Evolutionary conservation across 2,888 invertebrate genomes (phyloP), one percentile per base, ranked within the genome.

Genomic region (Sphaeridia pumilis): DNA sequence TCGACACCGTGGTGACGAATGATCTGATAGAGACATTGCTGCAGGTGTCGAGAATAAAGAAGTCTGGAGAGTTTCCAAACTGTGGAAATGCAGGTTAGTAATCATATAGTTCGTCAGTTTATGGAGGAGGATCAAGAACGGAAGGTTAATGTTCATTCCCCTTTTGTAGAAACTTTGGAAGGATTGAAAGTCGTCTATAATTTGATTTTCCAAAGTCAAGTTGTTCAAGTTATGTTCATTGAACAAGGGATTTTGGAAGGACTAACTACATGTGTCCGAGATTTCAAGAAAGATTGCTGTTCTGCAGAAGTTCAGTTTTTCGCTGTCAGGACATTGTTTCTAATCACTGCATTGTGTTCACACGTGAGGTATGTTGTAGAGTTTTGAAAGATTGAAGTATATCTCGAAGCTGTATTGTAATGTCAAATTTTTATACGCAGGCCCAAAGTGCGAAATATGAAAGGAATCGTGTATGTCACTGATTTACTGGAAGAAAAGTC

Each of bases 121-220:
- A 20, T 21, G n/a, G 41, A 7, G 2, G 4, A 7, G 21, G 3
- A 25, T 4, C 20, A 4, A 49, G 5, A 22, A 20, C 7, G 22
- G n/a, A 22, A 44, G 12, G 5, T 21, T 46, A 20, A 17, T 38
- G 24, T 24, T 35, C 38, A 24, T 17, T 24, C 38, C 12, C 25
- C 27, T 31, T 45, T 28, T 46, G n/a, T 28, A 43, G 60, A 57
- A 43, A 52, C 49, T 24, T 45, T 85, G 4, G 92, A 92, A 72
- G 83, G 88, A 0, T 73, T 87, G 49, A 94, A 93, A 72, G 83
- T 89, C 68, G 73, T 94, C 10, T 90, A 87, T 69, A 95, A 95
- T 71, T 74, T 94, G 61, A 77, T 89, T 49, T 92, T 79, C 69
- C 87, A 93, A 69, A 82, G 82, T 68, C 64, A 68, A 2, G 74